Base-by-base conservation (phyloP, 53 echinoderm and acorn worm genomes). In the Mesocentrotus franciscanus region DNA sequence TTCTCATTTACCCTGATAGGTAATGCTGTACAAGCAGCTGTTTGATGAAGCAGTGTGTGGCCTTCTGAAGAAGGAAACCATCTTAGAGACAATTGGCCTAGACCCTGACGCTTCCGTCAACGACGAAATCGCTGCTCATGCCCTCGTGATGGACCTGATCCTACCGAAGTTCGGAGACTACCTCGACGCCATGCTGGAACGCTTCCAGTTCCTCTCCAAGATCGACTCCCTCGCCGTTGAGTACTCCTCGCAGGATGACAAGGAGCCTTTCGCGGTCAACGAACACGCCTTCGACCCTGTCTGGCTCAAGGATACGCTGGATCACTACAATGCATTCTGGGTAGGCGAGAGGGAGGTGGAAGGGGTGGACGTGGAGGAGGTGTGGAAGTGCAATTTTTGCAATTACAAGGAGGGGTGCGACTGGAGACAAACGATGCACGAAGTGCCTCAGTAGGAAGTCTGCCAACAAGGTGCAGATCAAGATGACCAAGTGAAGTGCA, bases 361-460 rank as follows among this genome's bases (percentile, higher is more conserved):
- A 26, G 98, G 99, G 39, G 97, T 98, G 61, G 99, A 99, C 71
- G 94, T 99, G 32, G 99, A 98, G 79, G 99, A 99, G 49, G 96
- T 97, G 1, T 99, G 99, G 99, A 99, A 99, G 93, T 99, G 99
- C 92, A 96, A 97, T 58, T 95, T 55, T 24, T 99, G 99, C 92
- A 71, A 92, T 9, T 98, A 96, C 81, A 61, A 90, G 34, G 98
- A 98, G 1, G 95, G 9, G 0, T 99, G 99, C 92, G 96, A 97
- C 59, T 99, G 99, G 99, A 96, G 96, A 81, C 56, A 96, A 66
- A 96, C 92, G 92, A 98, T 95, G 97, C 96, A 96, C 60, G 93
- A 92, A 97, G 42, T 98, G 95, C 90, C 89, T 97, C 33, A 95
- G 93, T 30, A 96, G 87, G 93, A 98, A 97, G 30, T 84, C 90